These are phyloP conservation scores for Drosophila setosimentum DNA, from an alignment of 2,888 invertebrate genomes.

Conservation along the genomic window DNA sequence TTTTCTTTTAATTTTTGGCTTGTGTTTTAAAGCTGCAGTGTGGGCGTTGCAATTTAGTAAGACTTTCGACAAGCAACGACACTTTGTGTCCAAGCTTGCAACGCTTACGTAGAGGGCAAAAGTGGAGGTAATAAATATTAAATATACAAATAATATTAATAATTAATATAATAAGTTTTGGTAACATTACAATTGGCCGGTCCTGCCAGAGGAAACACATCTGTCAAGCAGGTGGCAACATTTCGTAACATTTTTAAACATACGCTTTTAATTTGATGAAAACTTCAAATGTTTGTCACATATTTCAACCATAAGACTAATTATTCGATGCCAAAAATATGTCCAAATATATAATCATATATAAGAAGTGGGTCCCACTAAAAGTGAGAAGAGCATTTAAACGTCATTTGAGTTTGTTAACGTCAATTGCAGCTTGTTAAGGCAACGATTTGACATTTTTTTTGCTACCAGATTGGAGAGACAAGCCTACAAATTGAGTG, in stretches of 20 bases:
- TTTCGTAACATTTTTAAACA: no score
- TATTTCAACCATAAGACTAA: no score
- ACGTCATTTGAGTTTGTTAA: background rate
- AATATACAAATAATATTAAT: background rate
- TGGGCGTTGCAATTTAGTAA: constrained; percentile 51
- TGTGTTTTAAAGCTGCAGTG: constrained; percentile 37
- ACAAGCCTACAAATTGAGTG: constrained; percentile 52
- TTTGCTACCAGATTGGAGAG: constrained; percentile 30
- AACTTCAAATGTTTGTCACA: background rate
- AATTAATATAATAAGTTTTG: background rate
- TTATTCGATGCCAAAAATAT: background rate
- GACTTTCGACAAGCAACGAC: background rate
- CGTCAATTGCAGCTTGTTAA: constrained; percentile 26
- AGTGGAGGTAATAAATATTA: background rate
- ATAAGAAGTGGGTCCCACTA: no score
- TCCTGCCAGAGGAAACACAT: background rate
- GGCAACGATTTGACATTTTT: constrained; percentile 54
- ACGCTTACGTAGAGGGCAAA: background rate
- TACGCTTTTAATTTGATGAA: background rate
- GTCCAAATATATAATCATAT: no score
- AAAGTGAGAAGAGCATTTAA: constrained; percentile 15
- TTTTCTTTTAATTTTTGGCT: constrained; percentile 29
- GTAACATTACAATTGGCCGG: background rate
- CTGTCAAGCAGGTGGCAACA: background rate
- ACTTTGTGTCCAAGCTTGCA: background rate